Evolutionary conservation across 2,113 vertebrate genomes (phyloP).

Genomic region (Oreochromis niloticus): DNA sequence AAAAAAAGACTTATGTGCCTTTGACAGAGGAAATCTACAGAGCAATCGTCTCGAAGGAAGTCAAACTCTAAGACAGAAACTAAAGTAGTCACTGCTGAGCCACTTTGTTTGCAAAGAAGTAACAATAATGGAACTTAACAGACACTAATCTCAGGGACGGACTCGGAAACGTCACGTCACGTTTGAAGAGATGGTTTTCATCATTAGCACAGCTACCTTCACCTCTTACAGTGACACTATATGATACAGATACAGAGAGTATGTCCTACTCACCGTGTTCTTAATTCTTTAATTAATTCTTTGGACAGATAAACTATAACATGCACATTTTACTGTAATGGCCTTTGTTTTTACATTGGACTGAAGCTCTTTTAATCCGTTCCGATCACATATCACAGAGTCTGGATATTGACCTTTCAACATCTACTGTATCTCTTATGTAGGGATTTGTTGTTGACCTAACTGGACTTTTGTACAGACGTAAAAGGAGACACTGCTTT

Average conservation of each 20-base stretch:
- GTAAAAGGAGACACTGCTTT: neutral
- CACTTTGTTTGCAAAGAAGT: neutral
- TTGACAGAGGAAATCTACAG: conserved; percentile 62
- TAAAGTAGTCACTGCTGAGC: neutral
- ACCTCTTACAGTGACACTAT: neutral
- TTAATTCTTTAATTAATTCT: neutral
- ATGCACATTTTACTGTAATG: neutral
- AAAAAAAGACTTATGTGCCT: conserved; percentile 64
- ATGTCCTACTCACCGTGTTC: neutral
- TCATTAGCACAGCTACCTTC: neutral
- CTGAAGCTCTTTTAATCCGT: neutral
- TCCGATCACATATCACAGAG: neutral
- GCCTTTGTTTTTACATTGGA: neutral
- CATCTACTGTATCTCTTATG: neutral
- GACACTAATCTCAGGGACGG: conserved; percentile 62
- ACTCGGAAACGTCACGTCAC: neutral
- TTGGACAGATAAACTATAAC: neutral
- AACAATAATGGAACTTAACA: neutral
- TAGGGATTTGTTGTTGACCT: neutral
- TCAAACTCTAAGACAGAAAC: conserved; percentile 72
- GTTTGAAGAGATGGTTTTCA: neutral
- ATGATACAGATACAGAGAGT: neutral
- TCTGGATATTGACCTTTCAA: neutral
- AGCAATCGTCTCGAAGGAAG: conserved; percentile 56
- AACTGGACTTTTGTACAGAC: neutral